A percentile compares a stretch with the other conserved stretches of the same genome.
phyloP scores from a whole-genome alignment of 2,888 invertebrate genomes.

The Odontocerum albicorne region DNA sequence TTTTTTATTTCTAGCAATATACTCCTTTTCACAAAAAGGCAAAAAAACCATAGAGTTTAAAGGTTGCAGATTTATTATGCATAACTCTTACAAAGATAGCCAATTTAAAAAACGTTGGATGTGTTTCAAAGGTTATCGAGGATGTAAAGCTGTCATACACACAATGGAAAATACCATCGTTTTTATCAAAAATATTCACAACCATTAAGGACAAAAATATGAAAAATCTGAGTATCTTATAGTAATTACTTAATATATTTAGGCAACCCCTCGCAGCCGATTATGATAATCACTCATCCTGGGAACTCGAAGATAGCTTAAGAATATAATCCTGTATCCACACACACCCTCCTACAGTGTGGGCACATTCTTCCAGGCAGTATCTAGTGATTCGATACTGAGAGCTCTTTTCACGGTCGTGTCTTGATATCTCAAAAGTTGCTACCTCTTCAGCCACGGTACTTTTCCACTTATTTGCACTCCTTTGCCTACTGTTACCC shows the following conservation, averaged over 20 bases:
- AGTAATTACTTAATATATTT: background rate
- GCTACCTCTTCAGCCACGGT: too few species aligned
- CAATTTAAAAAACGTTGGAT: constrained; percentile 6
- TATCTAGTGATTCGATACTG: too few species aligned
- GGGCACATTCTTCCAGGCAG: too few species aligned
- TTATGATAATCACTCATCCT: too few species aligned
- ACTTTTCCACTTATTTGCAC: too few species aligned
- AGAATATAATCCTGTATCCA: too few species aligned
- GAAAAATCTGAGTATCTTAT: background rate
- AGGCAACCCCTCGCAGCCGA: background rate
- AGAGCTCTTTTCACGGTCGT: too few species aligned
- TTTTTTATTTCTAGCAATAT: constrained; percentile 12
- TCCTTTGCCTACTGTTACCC: too few species aligned
- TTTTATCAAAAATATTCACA: background rate
- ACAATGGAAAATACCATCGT: constrained; percentile 5
- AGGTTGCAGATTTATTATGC: constrained; percentile 2
- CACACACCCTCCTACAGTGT: too few species aligned
- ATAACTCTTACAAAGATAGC: constrained; percentile 3
- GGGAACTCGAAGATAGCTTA: too few species aligned
- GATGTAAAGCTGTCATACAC: constrained; percentile 19
- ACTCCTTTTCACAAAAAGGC: constrained; percentile 14
- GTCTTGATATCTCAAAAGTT: too few species aligned
- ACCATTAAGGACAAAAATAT: background rate
- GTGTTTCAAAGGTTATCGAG: constrained; percentile 5
- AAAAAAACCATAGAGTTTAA: constrained; percentile 1